Base-by-base conservation (phyloP, 2,797 vertebrate species). In the Danio albolineatus region DNA sequence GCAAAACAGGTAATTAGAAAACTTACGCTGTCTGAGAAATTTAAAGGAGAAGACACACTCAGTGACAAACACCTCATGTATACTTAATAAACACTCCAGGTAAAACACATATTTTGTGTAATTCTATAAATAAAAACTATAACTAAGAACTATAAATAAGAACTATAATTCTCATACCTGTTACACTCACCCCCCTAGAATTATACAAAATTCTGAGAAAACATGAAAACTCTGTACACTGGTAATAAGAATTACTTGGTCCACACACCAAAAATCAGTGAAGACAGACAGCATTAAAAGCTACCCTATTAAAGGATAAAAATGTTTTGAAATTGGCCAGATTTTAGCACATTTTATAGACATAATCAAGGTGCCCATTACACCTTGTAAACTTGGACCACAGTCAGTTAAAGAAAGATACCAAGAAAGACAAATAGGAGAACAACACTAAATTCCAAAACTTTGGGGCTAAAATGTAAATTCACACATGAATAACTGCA, bases 401-500 rank as follows among this genome's bases (percentile, higher is more conserved):
- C 13, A 10, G 16, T 60, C 14, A 5, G 10, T 61, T 14, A n/a
- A n/a, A n/a, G n/a, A n/a, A n/a, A n/a, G n/a, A n/a, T n/a, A n/a
- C n/a, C n/a, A 14, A 61, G 2, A 21, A 4, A 38, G 10, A 10
- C 6, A 51, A 73, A 19, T 46, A 48, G 56, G 48, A 5, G 60
- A 16, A 46, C 3, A 8, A 10, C n/a, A n/a, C n/a, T n/a, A 9
- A 43, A 43, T 5, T 13, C 36, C 36, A 46, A 48, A 51, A 8
- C 13, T n/a, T n/a, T n/a, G 38, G 2, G 28, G 16, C 16, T n/a
- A n/a, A n/a, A 54, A 2, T 59, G 17, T 0, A 44, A 74, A n/a
- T 48, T 76, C 12, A 76, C 61, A 71, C 65, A 71, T 76, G 53
- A 70, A 71, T 38, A 21, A 81, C 73, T n/a, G 62, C 2, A 41